A percentile compares a stretch with the other conserved stretches of the same genome.
Evolutionary conservation across 37 sponge, comb jelly and placozoan genomes (phyloP).

Genomic region (Hormiphora californensis): DNA sequence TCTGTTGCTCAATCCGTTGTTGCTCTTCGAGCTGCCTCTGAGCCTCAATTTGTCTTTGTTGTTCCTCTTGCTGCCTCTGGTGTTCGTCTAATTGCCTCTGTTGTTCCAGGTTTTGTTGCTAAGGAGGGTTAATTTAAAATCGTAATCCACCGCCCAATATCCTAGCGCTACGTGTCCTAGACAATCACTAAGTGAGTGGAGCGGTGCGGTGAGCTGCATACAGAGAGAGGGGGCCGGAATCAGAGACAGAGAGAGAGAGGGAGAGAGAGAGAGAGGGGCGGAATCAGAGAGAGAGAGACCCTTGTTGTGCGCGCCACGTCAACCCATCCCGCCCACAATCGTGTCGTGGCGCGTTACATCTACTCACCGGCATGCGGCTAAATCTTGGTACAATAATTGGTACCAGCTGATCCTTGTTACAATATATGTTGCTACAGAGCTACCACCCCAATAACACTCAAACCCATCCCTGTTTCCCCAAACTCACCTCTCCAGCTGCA

Average conservation of each 20-base stretch:
- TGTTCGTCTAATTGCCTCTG: not conserved
- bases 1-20: not conserved
- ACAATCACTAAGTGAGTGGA: no score
- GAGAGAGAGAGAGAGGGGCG: no score
- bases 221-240: no score
- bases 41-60: not conserved
- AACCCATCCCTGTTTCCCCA: no score
- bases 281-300: not conserved
- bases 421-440: no score
- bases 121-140: not conserved
- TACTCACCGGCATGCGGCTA: not conserved
- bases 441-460: no score
- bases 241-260: no score
- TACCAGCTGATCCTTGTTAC: no score
- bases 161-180: not conserved
- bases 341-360: not conserved
- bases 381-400: no score
- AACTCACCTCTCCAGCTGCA: constrained; percentile 16
- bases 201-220: no score
- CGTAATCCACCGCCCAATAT: not conserved
- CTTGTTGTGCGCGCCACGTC: not conserved
- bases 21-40: not conserved
- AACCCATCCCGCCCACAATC: not conserved
- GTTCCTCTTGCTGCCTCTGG: not conserved
- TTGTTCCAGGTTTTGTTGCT: not conserved